Percentiles rank a stretch among this genome's conserved stretches.
phyloP scores from a whole-genome alignment of 2,113 vertebrate species.

The Hydrolagus affinis region DNA sequence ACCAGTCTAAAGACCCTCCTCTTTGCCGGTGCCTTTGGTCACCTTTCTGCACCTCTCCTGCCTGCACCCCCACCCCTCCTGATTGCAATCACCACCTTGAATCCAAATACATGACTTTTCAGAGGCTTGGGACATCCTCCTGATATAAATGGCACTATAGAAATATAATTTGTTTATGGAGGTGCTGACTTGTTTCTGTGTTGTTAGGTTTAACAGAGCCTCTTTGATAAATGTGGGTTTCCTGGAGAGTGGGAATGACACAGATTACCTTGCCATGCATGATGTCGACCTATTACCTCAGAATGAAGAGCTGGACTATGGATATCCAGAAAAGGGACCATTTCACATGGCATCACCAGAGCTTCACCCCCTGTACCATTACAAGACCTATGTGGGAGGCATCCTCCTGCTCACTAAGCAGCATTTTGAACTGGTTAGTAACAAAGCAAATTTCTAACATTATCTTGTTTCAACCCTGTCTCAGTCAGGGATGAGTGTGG shows the following conservation, averaged over 20 bases:
- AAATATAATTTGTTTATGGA: too few relatives aligned
- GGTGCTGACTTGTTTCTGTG: background rate
- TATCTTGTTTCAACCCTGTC: too few relatives aligned
- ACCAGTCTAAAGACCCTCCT: too few relatives aligned
- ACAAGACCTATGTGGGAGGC: constrained; percentile 90
- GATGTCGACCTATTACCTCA: constrained; percentile 91
- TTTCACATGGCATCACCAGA: constrained; percentile 92
- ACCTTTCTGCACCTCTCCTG: too few relatives aligned
- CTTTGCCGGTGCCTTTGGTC: too few relatives aligned
- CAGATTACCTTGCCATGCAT: constrained; percentile 95
- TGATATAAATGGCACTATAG: too few relatives aligned
- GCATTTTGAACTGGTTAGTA: constrained; percentile 78
- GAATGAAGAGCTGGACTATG: constrained; percentile 82
- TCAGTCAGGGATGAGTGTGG: too few relatives aligned
- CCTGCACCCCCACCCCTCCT: too few relatives aligned
- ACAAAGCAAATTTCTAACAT: background rate
- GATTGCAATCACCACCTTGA: too few relatives aligned
- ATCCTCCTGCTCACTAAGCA: constrained; percentile 91
- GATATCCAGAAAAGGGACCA: constrained; percentile 79
- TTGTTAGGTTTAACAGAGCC: constrained; percentile 81
- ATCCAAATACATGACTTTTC: too few relatives aligned
- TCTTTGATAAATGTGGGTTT: constrained; percentile 91
- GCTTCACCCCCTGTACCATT: constrained; percentile 93
- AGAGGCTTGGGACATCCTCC: too few relatives aligned
- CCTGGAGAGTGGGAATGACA: constrained; percentile 84